Conservation (phyloP, 2,113 vertebrate genomes). For the Cheirogaleus medius region DNA sequence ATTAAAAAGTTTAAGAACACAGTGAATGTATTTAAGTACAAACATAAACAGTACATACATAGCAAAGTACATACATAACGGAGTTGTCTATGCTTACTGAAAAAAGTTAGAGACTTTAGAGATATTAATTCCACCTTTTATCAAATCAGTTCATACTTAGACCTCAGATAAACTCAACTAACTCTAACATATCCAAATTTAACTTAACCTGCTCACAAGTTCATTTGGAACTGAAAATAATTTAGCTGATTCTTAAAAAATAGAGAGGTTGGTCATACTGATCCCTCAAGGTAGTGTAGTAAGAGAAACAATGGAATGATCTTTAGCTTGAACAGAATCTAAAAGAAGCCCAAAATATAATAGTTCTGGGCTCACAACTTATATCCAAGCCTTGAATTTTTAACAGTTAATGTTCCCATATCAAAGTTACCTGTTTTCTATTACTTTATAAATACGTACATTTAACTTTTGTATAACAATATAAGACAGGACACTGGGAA, state of each 20-base stretch:
- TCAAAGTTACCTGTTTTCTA: neutral
- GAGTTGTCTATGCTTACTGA: neutral
- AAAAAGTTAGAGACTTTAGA: neutral
- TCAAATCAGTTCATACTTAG: neutral
- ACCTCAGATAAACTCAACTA: neutral
- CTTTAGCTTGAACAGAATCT: neutral
- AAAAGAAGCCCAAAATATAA: neutral
- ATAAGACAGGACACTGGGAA: neutral
- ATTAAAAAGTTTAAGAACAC: neutral
- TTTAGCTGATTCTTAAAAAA: neutral
- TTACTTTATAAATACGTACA: constrained; percentile 7
- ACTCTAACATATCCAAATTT: neutral
- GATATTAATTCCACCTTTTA: neutral
- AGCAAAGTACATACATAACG: neutral
- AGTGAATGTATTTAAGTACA: neutral
- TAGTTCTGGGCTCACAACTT: neutral
- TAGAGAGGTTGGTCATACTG: neutral
- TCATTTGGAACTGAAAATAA: constrained; percentile 20
- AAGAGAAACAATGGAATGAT: neutral
- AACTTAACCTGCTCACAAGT: neutral
- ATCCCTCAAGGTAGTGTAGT: neutral
- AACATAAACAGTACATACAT: neutral
- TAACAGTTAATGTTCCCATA: neutral
- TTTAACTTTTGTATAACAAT: constrained; percentile 23
- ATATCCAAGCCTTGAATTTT: neutral